Percentiles rank a stretch among this genome's conserved stretches.
Evolutionary conservation across 2,113 vertebrate species (phyloP).

Genomic region (Hippocampus zosterae): DNA sequence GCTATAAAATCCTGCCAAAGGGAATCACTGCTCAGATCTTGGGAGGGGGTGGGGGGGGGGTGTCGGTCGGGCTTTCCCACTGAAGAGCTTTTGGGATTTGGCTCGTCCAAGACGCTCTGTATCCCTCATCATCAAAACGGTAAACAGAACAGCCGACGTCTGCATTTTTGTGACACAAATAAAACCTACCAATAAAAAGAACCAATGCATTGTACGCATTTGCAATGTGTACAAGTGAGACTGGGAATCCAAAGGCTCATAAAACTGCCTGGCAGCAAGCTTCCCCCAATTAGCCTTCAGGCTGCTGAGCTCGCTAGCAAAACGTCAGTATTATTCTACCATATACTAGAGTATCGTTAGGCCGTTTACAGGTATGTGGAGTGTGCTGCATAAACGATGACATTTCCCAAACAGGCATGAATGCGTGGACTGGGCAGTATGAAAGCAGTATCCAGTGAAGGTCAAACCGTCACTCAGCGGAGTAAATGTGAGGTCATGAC

Average conservation of each 20-base stretch:
- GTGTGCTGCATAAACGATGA: constrained; percentile 4
- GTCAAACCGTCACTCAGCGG: constrained; percentile 20
- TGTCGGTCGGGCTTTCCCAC: constrained; percentile 18
- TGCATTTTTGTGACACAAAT: constrained; percentile 11
- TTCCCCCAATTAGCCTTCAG: constrained; percentile 20
- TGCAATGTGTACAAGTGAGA: constrained; percentile 6
- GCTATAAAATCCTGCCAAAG: constrained; percentile 40
- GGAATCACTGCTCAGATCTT: constrained; percentile 51
- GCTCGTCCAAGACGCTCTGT: constrained; percentile 18
- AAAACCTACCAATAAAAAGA: constrained; percentile 13
- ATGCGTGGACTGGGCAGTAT: constrained; percentile 11
- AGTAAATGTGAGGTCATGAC: constrained; percentile 14
- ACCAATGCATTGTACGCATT: constrained; percentile 4
- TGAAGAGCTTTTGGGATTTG: constrained; percentile 40
- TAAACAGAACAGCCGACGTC: constrained; percentile 17
- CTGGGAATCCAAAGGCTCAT: constrained; percentile 7
- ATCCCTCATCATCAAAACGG: constrained; percentile 25
- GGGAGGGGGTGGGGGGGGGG: constrained; percentile 1
- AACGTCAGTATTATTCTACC: constrained; percentile 14
- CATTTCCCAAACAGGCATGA: constrained; percentile 15
- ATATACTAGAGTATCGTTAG: constrained; percentile 4
- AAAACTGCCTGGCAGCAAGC: constrained; percentile 13
- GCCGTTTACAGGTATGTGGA: constrained; percentile 23
- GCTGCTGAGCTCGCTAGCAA: constrained; percentile 19
- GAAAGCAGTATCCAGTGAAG: constrained; percentile 23